Conservation (phyloP, 35 echinoderm and acorn worm genomes). For the Ophioderma brevispina region DNA sequence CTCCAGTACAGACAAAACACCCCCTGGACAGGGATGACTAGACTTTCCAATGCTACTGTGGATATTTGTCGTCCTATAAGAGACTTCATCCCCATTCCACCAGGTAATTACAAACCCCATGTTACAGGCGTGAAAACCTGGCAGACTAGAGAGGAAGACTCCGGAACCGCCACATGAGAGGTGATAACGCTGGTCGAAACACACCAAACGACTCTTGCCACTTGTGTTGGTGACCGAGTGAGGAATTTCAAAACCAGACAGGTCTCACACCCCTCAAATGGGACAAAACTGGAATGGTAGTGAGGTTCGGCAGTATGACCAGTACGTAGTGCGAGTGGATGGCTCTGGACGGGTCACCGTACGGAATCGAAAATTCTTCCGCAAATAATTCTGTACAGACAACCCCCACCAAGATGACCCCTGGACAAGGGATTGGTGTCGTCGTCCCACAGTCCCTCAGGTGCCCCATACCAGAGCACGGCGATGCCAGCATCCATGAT, state of each 20-base stretch:
- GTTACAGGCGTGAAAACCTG: constrained; percentile 7
- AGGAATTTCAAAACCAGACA: constrained; percentile 11
- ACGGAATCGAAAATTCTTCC: too few species aligned
- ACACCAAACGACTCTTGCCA: background rate
- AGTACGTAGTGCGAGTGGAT: too few species aligned
- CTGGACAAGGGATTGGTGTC: too few species aligned
- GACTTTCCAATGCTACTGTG: background rate
- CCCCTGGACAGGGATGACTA: background rate
- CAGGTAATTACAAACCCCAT: constrained; percentile 34
- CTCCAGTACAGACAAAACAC: constrained; percentile 21
- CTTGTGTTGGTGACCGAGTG: background rate
- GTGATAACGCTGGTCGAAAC: background rate
- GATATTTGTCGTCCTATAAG: too few species aligned
- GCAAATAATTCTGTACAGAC: too few species aligned
- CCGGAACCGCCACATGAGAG: constrained; percentile 18
- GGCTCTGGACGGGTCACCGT: too few species aligned
- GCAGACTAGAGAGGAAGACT: background rate
- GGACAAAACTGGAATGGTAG: constrained; percentile 10
- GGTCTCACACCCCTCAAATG: background rate
- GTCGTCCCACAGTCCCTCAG: too few species aligned
- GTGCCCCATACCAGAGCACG: too few species aligned
- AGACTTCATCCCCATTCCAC: constrained; percentile 41
- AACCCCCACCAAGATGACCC: too few species aligned
- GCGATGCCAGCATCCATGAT: too few species aligned
- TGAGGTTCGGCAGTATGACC: too few species aligned